Evolutionary conservation across 53 echinoderm and acorn worm species (phyloP), one percentile per base, ranked within the genome.

Genomic region (Actinopyga echinites): DNA sequence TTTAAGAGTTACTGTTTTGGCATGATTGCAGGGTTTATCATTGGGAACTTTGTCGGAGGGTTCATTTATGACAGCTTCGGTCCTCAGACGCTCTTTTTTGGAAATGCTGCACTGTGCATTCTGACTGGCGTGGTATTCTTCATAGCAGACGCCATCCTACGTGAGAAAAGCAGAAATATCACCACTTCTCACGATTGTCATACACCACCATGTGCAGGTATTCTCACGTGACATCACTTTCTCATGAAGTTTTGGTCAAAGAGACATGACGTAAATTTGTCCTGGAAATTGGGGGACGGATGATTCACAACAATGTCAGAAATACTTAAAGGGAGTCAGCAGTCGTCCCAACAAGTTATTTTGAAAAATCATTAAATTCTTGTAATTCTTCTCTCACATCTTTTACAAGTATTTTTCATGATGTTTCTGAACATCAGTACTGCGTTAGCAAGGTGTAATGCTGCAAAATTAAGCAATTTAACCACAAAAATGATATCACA

Each of bases 41-140:
- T 80, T 13, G 87, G 87, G n/a, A 86, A 82, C 67, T 38, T 81
- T 42, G 30, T 35, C 21, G 87, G 87, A 19, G 87, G 87, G 11
- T 23, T 67, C 30, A 57, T 86, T 53, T 86, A 86, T 69, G 55
- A 86, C 5, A 23, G 56, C 0, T 81, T 66, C 40, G 87, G 87
- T 26, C 80, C 87, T 8, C 13, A 65, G 21, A 11, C 68, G 17
- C 58, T 86, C 67, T 86, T 86, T 42, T 37, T 80, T 10, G 80
- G 80, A 66, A 60, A 22, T 19, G 87, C 67, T 21, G 32, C 20
- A 6, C 35, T 86, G 20, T 86, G 80, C 42, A 68, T 81, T 22
- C 13, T 79, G 17, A 40, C 86, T 11, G 66, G 79, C 0, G 59
- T 79, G 30, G 57, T 86, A 56, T 86, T 81, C 73, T 68, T 68